phyloP scores from a whole-genome alignment of 2,888 invertebrate genomes.

The Flexamia atlantica region DNA sequence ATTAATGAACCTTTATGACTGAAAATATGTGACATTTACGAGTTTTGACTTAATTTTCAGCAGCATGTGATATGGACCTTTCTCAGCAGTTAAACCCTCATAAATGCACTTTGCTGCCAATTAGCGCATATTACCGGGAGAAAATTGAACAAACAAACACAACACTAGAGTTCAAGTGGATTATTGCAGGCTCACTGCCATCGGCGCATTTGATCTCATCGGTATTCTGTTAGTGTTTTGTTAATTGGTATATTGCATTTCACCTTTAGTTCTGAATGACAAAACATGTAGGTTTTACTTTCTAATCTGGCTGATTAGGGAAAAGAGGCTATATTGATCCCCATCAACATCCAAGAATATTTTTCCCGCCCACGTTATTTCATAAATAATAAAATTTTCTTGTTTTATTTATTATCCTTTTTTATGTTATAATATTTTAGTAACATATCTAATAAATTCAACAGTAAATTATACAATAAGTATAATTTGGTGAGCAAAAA shows the following conservation, averaged over 20 bases:
- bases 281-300: not conserved
- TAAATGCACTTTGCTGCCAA: not conserved
- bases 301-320: too few species aligned
- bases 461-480: too few species aligned
- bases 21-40: not conserved
- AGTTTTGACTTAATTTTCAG: not conserved
- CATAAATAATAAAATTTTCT: too few species aligned
- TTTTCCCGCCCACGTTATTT: too few species aligned
- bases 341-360: too few species aligned
- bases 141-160: not conserved
- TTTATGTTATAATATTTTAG: too few species aligned
- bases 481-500: too few species aligned
- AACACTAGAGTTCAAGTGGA: not conserved
- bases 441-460: too few species aligned
- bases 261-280: conserved; percentile 2
- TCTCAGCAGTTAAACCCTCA: not conserved
- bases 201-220: conserved; percentile 10
- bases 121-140: not conserved
- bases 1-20: too few species aligned
- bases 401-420: too few species aligned
- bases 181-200: not conserved
- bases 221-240: conserved; percentile 45
- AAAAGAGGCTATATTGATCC: too few species aligned
- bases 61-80: not conserved
- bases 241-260: conserved; percentile 25